phyloP scores from a whole-genome alignment of 2,797 vertebrate genomes.

The Tangara arthus region DNA sequence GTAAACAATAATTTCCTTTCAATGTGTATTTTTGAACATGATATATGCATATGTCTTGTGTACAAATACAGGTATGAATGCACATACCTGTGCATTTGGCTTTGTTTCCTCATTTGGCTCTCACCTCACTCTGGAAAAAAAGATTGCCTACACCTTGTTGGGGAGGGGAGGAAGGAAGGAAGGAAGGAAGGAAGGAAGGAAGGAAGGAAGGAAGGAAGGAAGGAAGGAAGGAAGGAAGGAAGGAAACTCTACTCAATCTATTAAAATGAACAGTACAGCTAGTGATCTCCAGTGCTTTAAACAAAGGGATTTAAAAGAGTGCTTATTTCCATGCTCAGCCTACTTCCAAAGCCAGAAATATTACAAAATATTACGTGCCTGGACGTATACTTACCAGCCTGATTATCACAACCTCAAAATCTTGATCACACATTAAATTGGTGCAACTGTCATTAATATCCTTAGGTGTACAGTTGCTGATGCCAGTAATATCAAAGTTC shows the following conservation, averaged over 20 bases:
- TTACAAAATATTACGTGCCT: background rate
- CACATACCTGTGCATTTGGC: background rate
- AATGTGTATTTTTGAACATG: background rate
- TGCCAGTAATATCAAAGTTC: background rate
- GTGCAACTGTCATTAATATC: background rate
- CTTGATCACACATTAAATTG: conserved; percentile 3
- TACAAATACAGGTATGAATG: background rate
- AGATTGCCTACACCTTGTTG: background rate
- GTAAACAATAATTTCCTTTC: background rate
- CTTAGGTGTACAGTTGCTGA: background rate
- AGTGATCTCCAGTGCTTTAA: background rate
- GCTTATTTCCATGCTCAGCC: conserved; percentile 2
- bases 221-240: background rate
- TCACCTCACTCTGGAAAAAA: background rate
- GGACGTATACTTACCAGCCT: background rate
- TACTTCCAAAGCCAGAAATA: background rate
- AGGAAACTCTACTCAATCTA: background rate
- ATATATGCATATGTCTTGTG: background rate
- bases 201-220: accelerated
- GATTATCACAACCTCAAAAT: conserved; percentile 28
- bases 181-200: background rate
- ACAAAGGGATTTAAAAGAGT: conserved; percentile 4
- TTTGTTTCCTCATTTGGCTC: background rate
- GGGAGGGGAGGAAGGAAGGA: too few species aligned
- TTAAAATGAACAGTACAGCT: background rate